These are phyloP conservation scores for Meta bourneti DNA, from an alignment of 2,888 invertebrate genomes.

Conservation along the genomic window DNA sequence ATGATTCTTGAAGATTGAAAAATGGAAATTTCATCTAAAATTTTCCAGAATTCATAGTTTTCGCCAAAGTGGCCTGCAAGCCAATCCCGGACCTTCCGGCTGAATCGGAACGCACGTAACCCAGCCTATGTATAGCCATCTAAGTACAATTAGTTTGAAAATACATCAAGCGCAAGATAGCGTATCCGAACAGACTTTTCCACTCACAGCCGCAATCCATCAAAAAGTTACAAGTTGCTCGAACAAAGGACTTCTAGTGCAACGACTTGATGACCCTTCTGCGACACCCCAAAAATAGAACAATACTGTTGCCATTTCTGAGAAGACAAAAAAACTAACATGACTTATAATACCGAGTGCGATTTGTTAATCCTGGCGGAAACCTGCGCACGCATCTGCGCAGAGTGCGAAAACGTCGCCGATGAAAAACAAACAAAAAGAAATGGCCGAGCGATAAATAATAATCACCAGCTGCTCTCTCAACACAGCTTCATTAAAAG, in stretches of 20 bases:
- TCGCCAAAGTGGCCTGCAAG: too few relatives aligned
- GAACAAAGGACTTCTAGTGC: background rate
- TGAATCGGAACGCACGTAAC: too few relatives aligned
- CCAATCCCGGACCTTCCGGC: too few relatives aligned
- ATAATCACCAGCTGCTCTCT: slow-evolving; percentile 68
- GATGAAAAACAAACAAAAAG: slow-evolving; percentile 57
- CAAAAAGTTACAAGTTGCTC: background rate
- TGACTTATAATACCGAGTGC: background rate
- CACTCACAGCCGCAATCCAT: background rate
- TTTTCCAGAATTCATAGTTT: too few relatives aligned
- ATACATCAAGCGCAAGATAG: background rate
- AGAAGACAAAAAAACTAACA: background rate
- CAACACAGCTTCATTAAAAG: slow-evolving; percentile 61
- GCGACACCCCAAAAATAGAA: background rate
- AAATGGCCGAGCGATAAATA: slow-evolving; percentile 56
- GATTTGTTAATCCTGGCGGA: background rate
- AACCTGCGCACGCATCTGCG: slow-evolving; percentile 30
- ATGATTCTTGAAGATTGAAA: too few relatives aligned
- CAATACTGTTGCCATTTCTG: background rate
- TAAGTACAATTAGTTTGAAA: background rate
- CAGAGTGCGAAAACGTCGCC: background rate
- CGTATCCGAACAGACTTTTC: background rate
- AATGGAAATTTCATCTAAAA: too few relatives aligned
- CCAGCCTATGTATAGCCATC: too few relatives aligned
- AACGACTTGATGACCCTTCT: slow-evolving; percentile 1